Percentiles rank a stretch among this genome's conserved stretches.
These are phyloP conservation scores for Ophiothrix spiculata DNA, from an alignment of 35 echinoderm and acorn worm genomes.

Conservation along the genomic window DNA sequence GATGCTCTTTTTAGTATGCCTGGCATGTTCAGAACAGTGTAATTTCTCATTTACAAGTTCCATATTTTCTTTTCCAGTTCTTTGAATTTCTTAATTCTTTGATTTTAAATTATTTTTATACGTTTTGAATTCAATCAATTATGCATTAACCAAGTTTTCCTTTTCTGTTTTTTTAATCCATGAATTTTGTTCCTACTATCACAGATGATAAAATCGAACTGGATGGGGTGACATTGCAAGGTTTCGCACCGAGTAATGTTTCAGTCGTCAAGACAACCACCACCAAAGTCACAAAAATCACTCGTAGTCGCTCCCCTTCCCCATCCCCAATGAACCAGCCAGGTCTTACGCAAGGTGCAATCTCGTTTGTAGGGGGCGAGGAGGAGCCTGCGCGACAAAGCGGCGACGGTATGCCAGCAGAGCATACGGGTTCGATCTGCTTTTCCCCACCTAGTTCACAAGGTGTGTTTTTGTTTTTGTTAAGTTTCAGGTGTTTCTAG, in stretches of 20 bases:
- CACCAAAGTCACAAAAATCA: constrained; percentile 63
- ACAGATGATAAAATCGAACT: constrained; percentile 49
- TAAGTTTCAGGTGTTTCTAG: not conserved
- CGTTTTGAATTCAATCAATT: too few relatives aligned
- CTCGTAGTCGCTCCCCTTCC: constrained; percentile 63
- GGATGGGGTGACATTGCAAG: constrained; percentile 68
- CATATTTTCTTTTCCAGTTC: too few relatives aligned
- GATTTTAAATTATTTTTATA: too few relatives aligned
- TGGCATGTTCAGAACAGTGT: too few relatives aligned
- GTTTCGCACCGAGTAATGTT: constrained; percentile 63
- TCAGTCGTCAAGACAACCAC: constrained; percentile 62
- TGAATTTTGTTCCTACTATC: constrained; percentile 17
- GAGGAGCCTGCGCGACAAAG: not conserved
- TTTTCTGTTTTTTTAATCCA: not conserved
- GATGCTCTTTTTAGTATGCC: too few relatives aligned
- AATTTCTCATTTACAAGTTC: too few relatives aligned
- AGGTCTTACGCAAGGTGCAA: not conserved
- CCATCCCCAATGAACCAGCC: constrained; percentile 25
- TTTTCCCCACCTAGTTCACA: not conserved
- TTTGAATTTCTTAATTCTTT: too few relatives aligned
- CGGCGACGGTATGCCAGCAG: constrained; percentile 6
- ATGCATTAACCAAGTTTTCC: not conserved
- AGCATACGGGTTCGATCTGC: constrained; percentile 5
- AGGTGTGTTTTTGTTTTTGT: not conserved
- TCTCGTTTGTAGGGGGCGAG: constrained; percentile 12